Conservation (phyloP, 2,888 invertebrate genomes). For the Liodrosophila aerea region DNA sequence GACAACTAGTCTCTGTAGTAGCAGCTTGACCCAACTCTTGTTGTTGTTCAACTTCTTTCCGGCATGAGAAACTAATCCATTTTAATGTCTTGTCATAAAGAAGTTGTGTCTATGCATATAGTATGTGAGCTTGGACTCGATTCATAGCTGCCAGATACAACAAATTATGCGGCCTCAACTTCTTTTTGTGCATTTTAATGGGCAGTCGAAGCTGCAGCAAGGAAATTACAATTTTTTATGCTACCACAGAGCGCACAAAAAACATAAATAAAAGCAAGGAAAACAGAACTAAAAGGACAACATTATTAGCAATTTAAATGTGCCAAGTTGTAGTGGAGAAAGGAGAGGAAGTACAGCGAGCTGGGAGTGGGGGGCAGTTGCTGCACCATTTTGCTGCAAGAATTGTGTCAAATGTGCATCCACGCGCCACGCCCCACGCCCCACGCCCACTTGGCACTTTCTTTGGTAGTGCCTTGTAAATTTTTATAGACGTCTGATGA, state of each 20-base stretch:
- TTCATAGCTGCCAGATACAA: conserved; percentile 20
- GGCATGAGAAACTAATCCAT: conserved; percentile 26
- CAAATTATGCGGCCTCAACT: conserved; percentile 49
- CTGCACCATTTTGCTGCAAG: conserved; percentile 19
- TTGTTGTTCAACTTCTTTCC: background rate
- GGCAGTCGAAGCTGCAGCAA: conserved; percentile 30
- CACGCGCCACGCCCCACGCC: background rate
- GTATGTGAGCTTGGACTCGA: conserved; percentile 35
- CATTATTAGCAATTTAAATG: conserved; percentile 57
- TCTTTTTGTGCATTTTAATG: conserved; percentile 43
- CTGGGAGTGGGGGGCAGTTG: background rate
- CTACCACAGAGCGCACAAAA: conserved; percentile 16
- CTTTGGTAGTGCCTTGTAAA: conserved; percentile 50
- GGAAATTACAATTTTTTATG: conserved; percentile 38
- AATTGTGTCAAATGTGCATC: conserved; percentile 48
- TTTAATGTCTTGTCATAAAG: conserved; percentile 44
- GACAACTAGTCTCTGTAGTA: too few species aligned
- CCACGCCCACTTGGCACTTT: conserved; percentile 61
- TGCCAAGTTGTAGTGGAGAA: conserved; percentile 9
- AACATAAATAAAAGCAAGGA: conserved; percentile 23
- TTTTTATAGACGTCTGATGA: conserved; percentile 26
- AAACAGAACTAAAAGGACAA: conserved; percentile 16
- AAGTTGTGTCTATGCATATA: conserved; percentile 40
- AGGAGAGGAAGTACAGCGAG: background rate
- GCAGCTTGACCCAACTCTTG: too few species aligned